Evolutionary conservation across 64 coral and sea anemone species (phyloP).

Genomic region (Acropora yongei): DNA sequence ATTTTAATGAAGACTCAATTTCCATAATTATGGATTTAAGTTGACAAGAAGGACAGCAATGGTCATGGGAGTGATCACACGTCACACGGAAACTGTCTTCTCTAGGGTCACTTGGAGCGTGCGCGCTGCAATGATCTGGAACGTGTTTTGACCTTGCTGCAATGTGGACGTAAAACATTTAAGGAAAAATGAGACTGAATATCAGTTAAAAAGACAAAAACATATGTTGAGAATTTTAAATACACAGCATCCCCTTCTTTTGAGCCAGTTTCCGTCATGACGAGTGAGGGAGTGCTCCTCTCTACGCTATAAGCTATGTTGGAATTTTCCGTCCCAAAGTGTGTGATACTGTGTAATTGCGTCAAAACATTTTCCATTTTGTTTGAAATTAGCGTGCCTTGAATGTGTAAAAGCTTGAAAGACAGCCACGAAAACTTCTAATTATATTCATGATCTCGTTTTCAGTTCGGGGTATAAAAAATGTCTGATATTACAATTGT

Average conservation of each 20-base stretch:
- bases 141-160: too few relatives aligned
- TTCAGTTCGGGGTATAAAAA: too few relatives aligned
- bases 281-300: not conserved
- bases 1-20: not conserved
- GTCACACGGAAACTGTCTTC: not conserved
- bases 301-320: not conserved
- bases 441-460: not conserved
- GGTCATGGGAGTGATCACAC: not conserved
- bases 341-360: not conserved
- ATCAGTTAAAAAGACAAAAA: not conserved
- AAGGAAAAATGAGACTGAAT: not conserved
- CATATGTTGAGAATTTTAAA: not conserved
- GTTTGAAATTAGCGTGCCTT: not conserved
- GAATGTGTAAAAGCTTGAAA: not conserved
- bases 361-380: not conserved
- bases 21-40: not conserved
- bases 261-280: not conserved
- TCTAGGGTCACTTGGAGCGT: constrained; percentile 10
- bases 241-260: not conserved
- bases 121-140: constrained; percentile 3
- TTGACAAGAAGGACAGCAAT: not conserved
- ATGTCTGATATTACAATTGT: too few relatives aligned
- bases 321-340: not conserved
- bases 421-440: not conserved
- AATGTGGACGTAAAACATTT: constrained; percentile 9